Conservation (phyloP, 64 coral and sea anemone genomes). For the Trachythela sp. region DNA sequence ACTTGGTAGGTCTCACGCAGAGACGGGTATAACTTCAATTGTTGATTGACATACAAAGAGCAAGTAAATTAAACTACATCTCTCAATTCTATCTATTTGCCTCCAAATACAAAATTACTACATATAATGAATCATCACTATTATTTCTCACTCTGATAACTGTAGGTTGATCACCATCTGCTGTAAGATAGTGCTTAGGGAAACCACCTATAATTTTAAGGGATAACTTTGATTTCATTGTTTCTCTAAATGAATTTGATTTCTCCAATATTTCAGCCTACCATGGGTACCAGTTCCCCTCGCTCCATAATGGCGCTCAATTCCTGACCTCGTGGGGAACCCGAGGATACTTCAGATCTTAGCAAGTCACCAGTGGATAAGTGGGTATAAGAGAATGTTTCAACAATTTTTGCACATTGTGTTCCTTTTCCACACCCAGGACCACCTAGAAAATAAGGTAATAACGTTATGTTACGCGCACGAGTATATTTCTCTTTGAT, state of each 20-base stretch:
- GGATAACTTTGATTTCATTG: not conserved
- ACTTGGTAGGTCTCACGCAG: too few relatives aligned
- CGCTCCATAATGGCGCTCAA: constrained; percentile 79
- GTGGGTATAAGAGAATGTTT: constrained; percentile 72
- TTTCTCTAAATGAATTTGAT: not conserved
- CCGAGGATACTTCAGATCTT: constrained; percentile 78
- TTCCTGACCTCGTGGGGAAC: constrained; percentile 61
- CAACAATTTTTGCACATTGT: constrained; percentile 77
- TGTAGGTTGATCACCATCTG: too few relatives aligned
- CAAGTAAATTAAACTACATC: too few relatives aligned
- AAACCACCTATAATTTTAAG: too few relatives aligned
- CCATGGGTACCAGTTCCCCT: constrained; percentile 81
- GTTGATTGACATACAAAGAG: too few relatives aligned
- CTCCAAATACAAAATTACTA: too few relatives aligned
- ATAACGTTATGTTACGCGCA: not conserved
- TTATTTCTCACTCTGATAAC: too few relatives aligned
- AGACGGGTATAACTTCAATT: too few relatives aligned
- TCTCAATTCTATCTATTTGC: too few relatives aligned
- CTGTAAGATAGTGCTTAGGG: too few relatives aligned
- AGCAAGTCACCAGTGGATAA: constrained; percentile 88
- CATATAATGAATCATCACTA: too few relatives aligned
- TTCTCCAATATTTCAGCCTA: constrained; percentile 54
- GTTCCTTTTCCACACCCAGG: constrained; percentile 95
- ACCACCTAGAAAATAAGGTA: constrained; percentile 40
- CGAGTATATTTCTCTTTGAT: not conserved